These are phyloP conservation scores for Avahi laniger DNA, from an alignment of 2,797 vertebrate genomes.

Conservation along the genomic window DNA sequence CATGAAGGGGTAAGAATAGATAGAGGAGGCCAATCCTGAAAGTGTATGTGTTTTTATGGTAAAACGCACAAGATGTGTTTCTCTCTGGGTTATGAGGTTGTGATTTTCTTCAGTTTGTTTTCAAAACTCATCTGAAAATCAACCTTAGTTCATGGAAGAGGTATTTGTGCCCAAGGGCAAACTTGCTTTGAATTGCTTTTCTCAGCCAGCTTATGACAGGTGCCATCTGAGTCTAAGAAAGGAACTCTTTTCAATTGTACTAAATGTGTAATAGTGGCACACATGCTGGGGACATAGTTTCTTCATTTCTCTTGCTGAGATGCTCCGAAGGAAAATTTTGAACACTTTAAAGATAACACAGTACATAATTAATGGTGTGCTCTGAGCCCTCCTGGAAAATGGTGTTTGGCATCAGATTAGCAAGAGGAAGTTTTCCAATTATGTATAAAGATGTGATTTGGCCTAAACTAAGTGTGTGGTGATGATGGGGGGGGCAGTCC, in stretches of 20 bases:
- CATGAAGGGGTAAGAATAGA: not conserved
- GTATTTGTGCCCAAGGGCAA: constrained; percentile 69
- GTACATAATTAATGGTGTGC: not conserved
- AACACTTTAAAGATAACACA: not conserved
- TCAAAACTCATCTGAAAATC: constrained; percentile 73
- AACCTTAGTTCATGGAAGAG: constrained; percentile 67
- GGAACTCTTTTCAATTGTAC: constrained; percentile 56
- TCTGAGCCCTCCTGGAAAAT: not conserved
- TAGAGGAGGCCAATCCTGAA: constrained; percentile 65
- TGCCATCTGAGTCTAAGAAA: constrained; percentile 68
- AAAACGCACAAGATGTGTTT: constrained; percentile 67
- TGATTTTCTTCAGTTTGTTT: constrained; percentile 77
- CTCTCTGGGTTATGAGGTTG: constrained; percentile 64
- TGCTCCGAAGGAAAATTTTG: constrained; percentile 34
- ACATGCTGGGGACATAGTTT: not conserved
- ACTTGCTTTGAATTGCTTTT: constrained; percentile 63
- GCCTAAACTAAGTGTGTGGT: not conserved
- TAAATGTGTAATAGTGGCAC: constrained; percentile 32
- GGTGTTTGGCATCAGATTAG: not conserved
- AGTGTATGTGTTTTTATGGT: constrained; percentile 58
- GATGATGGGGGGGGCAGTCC: rapidly evolving
- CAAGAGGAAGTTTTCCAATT: not conserved
- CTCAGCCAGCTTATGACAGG: constrained; percentile 77
- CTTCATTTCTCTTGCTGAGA: constrained; percentile 56
- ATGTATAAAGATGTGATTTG: not conserved